Percentiles rank a stretch among this genome's conserved stretches.
These are phyloP conservation scores for Hycleus cichorii DNA, from an alignment of 1,140 invertebrate species.

Conservation along the genomic window DNA sequence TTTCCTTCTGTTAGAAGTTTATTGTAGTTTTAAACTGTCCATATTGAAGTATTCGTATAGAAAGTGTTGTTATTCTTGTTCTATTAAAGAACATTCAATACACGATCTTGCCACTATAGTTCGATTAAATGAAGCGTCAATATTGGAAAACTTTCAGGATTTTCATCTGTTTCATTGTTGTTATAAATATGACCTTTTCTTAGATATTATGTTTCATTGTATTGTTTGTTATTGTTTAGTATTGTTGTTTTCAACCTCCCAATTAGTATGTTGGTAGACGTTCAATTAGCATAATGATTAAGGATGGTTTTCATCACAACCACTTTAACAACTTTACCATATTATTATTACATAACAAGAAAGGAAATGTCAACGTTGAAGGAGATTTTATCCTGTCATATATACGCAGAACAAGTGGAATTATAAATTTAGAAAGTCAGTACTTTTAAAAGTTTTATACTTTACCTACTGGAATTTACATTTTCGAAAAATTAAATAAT, in stretches of 20 bases:
- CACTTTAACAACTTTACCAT: neutral
- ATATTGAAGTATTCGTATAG: no score
- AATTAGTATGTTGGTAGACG: neutral
- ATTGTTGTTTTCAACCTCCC: no score
- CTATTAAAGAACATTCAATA: neutral
- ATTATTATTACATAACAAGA: no score
- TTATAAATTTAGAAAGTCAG: no score
- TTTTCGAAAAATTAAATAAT: no score
- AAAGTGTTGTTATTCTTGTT: neutral
- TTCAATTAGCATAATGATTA: slow-evolving; percentile 20
- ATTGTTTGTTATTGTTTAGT: neutral
- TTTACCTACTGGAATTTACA: no score
- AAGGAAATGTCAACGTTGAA: no score
- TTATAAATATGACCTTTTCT: neutral
- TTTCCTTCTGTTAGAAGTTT: neutral
- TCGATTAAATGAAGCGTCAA: slow-evolving; percentile 3
- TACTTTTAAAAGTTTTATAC: no score
- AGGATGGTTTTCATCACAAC: slow-evolving; percentile 12
- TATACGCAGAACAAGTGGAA: no score
- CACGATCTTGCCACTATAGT: neutral
- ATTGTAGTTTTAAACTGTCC: no score
- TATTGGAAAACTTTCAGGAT: slow-evolving; percentile 8
- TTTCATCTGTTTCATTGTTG: neutral
- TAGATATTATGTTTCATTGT: neutral
- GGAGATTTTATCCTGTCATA: no score